Evolutionary conservation across 35 echinoderm and acorn worm genomes (phyloP).

Genomic region (Strongylocentrotus purpuratus): DNA sequence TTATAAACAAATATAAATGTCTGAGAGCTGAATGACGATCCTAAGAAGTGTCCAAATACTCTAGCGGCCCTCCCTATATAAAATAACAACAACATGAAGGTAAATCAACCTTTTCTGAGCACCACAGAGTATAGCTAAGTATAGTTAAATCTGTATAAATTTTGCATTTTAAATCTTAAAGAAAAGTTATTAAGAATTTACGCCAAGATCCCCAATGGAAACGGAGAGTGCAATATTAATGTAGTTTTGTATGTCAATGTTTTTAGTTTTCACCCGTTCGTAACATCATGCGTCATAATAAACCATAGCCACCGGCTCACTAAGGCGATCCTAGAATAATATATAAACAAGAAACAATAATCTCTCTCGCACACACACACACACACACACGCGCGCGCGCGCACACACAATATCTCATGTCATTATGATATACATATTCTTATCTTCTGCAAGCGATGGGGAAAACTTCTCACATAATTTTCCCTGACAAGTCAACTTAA

Average conservation of each 20-base stretch:
- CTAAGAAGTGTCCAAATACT: background rate
- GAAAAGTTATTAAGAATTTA: background rate
- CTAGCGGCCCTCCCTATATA: background rate
- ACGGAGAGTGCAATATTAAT: background rate
- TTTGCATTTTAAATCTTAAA: background rate
- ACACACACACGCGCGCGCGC: too few relatives aligned
- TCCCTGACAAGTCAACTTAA: too few relatives aligned
- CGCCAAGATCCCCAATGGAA: background rate
- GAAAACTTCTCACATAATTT: too few relatives aligned
- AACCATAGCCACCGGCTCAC: background rate
- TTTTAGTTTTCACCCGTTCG: too few relatives aligned
- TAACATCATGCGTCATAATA: background rate
- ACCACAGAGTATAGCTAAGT: background rate
- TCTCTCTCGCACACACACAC: too few relatives aligned
- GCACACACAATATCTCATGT: too few relatives aligned
- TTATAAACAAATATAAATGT: too few relatives aligned
- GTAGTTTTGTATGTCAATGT: too few relatives aligned
- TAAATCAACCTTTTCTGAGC: background rate
- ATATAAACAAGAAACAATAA: too few relatives aligned
- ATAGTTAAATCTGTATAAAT: background rate
- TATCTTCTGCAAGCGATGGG: too few relatives aligned
- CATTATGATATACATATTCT: too few relatives aligned
- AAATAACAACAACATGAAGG: background rate
- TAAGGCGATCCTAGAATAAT: too few relatives aligned
- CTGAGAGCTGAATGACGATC: background rate